phyloP scores from a whole-genome alignment of 1,140 invertebrate genomes.

The Epicauta chinensis region DNA sequence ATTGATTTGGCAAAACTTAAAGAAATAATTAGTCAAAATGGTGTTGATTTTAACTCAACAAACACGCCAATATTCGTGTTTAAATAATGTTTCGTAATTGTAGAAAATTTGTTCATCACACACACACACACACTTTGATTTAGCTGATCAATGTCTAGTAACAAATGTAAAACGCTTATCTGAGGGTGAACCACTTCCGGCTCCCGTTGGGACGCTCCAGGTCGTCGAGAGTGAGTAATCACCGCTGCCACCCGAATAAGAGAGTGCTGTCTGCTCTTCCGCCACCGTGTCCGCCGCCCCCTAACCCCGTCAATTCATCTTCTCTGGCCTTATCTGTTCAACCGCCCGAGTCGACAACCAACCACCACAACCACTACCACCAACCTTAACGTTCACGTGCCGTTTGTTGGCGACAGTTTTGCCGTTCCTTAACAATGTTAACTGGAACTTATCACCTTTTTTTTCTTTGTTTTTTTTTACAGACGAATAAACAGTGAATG shows the following conservation, averaged over 20 bases:
- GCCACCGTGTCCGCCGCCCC: slow-evolving; percentile 36
- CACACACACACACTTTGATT: not conserved
- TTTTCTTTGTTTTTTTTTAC: no score
- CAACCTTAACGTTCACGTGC: slow-evolving; percentile 14
- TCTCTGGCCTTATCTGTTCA: slow-evolving; percentile 31
- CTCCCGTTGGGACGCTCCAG: slow-evolving; percentile 28
- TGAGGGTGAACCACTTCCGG: slow-evolving; percentile 37
- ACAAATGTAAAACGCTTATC: slow-evolving; percentile 42
- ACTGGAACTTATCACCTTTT: no score
- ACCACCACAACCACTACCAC: slow-evolving; percentile 7
- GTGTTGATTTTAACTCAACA: no score
- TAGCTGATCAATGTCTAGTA: slow-evolving; percentile 33
- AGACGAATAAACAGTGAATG: no score
- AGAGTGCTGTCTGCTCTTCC: slow-evolving; percentile 42
- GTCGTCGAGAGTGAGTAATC: slow-evolving; percentile 38
- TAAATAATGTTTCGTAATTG: no score
- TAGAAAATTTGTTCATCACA: no score
- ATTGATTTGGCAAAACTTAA: slow-evolving; percentile 16
- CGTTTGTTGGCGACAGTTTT: no score
- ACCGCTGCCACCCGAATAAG: slow-evolving; percentile 38
- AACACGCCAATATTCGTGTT: no score
- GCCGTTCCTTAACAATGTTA: no score
- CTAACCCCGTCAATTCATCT: slow-evolving; percentile 41
- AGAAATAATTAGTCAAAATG: slow-evolving; percentile 19
- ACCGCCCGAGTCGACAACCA: slow-evolving; percentile 15